phyloP scores from a whole-genome alignment of 23 tunicate species.

The Styela clava region DNA sequence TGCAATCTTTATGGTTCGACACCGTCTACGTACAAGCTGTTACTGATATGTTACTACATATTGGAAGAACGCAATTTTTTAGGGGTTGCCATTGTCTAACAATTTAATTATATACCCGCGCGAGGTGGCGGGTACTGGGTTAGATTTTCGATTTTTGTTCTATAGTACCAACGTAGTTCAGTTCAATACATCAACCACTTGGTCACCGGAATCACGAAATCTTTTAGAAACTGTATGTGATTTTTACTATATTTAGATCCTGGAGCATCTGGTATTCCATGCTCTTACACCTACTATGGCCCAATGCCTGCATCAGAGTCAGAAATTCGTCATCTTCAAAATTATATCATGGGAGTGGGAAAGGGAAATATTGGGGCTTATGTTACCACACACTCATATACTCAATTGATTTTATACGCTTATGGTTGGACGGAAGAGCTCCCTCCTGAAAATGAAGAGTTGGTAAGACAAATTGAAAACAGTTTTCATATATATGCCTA shows the following conservation, averaged over 20 bases:
- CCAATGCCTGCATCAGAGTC: slow-evolving; percentile 29
- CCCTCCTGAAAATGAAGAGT: neutral
- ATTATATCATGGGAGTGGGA: neutral
- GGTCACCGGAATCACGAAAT: no score
- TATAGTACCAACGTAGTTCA: no score
- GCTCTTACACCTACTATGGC: slow-evolving; percentile 30
- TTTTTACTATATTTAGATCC: no score
- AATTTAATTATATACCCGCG: slow-evolving; percentile 52
- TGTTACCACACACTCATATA: slow-evolving; percentile 15
- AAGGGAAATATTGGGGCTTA: slow-evolving; percentile 8
- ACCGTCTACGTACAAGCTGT: no score
- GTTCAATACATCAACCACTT: no score
- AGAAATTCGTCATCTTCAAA: slow-evolving; percentile 19
- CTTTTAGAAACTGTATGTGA: no score
- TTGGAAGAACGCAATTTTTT: no score
- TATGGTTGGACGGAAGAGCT: neutral
- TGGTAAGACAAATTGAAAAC: neutral
- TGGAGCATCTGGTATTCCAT: slow-evolving; percentile 30
- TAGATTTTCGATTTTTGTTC: neutral
- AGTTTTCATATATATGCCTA: neutral
- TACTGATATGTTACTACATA: no score
- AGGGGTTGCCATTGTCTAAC: no score
- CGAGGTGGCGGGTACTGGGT: no score
- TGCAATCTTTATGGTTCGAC: no score
- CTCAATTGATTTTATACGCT: slow-evolving; percentile 21